These are phyloP conservation scores for Meles meles DNA, from an alignment of 2,113 vertebrate species.

Conservation along the genomic window DNA sequence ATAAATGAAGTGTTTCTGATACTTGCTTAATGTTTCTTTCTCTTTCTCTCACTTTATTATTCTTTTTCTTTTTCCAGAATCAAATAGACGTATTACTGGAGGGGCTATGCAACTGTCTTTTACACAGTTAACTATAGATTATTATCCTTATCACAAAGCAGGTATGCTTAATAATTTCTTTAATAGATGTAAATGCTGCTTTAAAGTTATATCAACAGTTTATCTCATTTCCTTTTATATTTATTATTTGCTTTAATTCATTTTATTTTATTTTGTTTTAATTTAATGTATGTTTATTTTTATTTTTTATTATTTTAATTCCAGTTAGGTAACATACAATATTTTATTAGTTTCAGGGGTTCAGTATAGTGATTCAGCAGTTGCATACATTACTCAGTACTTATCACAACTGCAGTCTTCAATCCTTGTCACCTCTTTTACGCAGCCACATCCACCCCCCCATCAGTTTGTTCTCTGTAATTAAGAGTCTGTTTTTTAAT, in stretches of 20 bases:
- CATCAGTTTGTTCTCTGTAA: not conserved
- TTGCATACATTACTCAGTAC: not conserved
- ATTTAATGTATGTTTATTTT: not conserved
- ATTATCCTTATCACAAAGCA: conserved; percentile 98
- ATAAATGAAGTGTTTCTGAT: not conserved
- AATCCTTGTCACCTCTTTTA: not conserved
- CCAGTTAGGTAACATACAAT: not conserved
- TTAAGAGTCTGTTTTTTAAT: not conserved
- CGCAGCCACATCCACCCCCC: not conserved
- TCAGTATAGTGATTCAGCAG: not conserved
- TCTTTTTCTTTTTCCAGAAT: conserved; percentile 80
- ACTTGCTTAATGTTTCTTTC: conserved; percentile 4
- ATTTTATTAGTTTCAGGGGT: not conserved
- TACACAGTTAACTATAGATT: conserved; percentile 94
- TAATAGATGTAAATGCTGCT: not conserved
- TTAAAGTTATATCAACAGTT: not conserved
- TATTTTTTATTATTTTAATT: not conserved
- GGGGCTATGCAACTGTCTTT: conserved; percentile 99
- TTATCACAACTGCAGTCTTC: not conserved
- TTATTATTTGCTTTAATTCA: not conserved
- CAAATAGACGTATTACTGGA: conserved; percentile 90
- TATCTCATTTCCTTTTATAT: not conserved
- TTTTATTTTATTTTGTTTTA: not conserved
- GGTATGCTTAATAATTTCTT: conserved; percentile 80
- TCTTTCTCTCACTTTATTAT: not conserved